Evolutionary conservation across 2,888 invertebrate species (phyloP), one percentile per base, ranked within the genome.

Genomic region (Eilema sororculum): DNA sequence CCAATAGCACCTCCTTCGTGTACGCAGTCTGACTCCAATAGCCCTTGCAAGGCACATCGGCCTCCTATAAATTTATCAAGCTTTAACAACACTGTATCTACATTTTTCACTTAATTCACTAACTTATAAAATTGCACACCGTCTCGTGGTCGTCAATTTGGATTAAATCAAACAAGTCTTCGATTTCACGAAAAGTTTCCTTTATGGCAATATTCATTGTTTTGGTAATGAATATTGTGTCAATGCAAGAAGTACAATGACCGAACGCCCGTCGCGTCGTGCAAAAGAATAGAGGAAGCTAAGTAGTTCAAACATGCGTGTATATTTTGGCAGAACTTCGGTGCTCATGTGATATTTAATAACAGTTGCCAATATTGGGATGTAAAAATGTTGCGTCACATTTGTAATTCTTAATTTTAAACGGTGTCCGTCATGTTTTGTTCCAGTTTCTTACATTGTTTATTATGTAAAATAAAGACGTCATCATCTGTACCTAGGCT

Each of bases 1-100:
- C 96, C 80, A 97, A 87, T 68, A 94, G 73, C 65, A 95, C 91
- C 79, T 92, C 93, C 74, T 90, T 92, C 33, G 88, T 90, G 77
- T 83, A 86, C 20, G 82, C 80, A 78, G 82, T 89, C 58, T 87
- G 88, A 71, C 78, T 79, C 93, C 94, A 93, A 75, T 88, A 90
- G 67, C 85, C 83, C 82, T 91, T 92, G 78, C 78, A 81, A 37
- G 86, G 83, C 64, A 89, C 83, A 77, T 93, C 93, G n/a, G 86
- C 86, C 78, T 95, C 93, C 95, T 95, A 89, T 81, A 82, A 80
- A 77, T 71, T 33, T 65, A 71, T 65, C 25, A 77, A 76, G 77
- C 69, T 71, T 68, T 73, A 67, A 67, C 25, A 22, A 57, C n/a
- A 3, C 52, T 22, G 25, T 37, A 37, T 37, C 5, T 37, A 56